Conservation (phyloP, 2,113 vertebrate species). For the Ochotona princeps region DNA sequence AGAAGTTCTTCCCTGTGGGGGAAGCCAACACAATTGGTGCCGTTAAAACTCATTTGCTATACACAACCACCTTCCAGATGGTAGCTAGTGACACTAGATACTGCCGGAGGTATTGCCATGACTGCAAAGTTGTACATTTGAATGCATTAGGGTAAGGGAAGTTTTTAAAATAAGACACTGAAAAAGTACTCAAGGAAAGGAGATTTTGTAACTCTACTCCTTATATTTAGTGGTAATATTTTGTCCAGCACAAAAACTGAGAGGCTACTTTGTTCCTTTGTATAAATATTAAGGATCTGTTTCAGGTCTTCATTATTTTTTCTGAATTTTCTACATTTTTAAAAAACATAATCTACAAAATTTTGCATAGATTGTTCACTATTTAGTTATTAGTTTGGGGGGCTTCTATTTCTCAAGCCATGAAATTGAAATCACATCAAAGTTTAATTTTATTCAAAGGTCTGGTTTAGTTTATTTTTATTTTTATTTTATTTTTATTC, state of each 20-base stretch:
- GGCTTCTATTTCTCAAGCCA: neutral
- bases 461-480: neutral
- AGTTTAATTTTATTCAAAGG: neutral
- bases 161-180: conserved; percentile 32
- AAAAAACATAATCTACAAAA: neutral
- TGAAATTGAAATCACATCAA: neutral
- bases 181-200: conserved; percentile 9
- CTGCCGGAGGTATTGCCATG: conserved; percentile 29
- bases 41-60: conserved; percentile 66
- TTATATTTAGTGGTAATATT: neutral
- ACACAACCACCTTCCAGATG: conserved; percentile 60
- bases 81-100: conserved; percentile 61
- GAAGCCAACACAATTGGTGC: conserved; percentile 40
- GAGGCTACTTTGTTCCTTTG: neutral
- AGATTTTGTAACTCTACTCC: neutral
- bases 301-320: conserved; percentile 8
- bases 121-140: conserved; percentile 15
- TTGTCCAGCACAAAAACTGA: neutral
- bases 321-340: conserved; percentile 9
- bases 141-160: conserved; percentile 4
- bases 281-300: neutral
- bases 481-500: neutral
- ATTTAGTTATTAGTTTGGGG: neutral
- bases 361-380: neutral
- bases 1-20: conserved; percentile 47